A percentile compares a stretch with the other conserved stretches of the same genome.
These are phyloP conservation scores for Catharus fuscescens DNA, from an alignment of 2,113 vertebrate species.

Conservation along the genomic window DNA sequence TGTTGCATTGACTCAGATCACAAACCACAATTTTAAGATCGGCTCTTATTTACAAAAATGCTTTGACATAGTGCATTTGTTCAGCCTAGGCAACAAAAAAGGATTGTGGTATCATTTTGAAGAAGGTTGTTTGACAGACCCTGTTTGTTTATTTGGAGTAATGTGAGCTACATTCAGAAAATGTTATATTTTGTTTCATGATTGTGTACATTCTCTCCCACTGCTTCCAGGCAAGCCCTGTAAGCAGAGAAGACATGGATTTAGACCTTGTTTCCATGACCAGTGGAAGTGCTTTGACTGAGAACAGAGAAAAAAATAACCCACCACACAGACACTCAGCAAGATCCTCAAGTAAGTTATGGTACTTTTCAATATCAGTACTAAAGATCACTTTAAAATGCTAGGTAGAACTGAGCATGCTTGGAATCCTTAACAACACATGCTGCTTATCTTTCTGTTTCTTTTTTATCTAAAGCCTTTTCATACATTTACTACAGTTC, in stretches of 20 bases:
- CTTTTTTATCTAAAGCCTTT: conserved; percentile 23
- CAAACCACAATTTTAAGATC: conserved; percentile 84
- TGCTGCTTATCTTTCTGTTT: neutral
- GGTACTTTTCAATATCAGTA: conserved; percentile 70
- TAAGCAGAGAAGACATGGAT: conserved; percentile 82
- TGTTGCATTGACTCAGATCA: conserved; percentile 77
- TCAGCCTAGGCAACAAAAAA: conserved; percentile 78
- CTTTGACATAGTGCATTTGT: conserved; percentile 86
- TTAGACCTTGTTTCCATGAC: conserved; percentile 77
- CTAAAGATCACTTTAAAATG: conserved; percentile 66
- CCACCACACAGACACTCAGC: conserved; percentile 74
- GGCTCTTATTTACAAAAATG: conserved; percentile 81
- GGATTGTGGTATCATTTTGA: conserved; percentile 83
- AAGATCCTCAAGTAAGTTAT: conserved; percentile 85
- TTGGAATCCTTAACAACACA: neutral
- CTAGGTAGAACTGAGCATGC: conserved; percentile 8
- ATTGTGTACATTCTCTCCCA: conserved; percentile 83
- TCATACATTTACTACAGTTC: neutral
- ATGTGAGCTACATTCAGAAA: conserved; percentile 82
- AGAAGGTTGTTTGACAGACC: conserved; percentile 83
- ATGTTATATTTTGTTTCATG: conserved; percentile 85
- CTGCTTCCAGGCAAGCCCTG: conserved; percentile 84
- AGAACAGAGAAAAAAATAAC: conserved; percentile 76
- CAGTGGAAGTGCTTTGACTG: conserved; percentile 77
- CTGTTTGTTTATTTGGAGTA: conserved; percentile 84